Percentiles rank a stretch among this genome's conserved stretches.
Evolutionary conservation across 2,888 invertebrate genomes (phyloP).

Genomic region (Andrena haemorrhoa): DNA sequence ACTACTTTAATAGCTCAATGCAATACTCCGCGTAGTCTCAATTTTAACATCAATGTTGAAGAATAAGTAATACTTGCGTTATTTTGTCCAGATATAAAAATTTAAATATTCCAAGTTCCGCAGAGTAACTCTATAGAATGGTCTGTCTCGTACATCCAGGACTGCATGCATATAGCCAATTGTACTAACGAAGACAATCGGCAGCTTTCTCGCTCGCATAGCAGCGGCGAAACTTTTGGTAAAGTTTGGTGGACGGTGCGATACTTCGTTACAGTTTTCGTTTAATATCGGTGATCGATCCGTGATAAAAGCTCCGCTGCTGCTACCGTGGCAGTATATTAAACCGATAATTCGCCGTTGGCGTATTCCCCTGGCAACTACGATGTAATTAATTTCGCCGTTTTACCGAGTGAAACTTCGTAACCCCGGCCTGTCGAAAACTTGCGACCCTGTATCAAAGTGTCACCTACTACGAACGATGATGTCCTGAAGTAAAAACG

Average conservation of each 20-base stretch:
- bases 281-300: conserved; percentile 60
- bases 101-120: too few species aligned
- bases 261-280: conserved; percentile 54
- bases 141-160: too few species aligned
- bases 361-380: conserved; percentile 47
- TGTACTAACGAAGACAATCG: not conserved
- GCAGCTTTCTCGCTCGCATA: not conserved
- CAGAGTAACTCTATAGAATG: too few species aligned
- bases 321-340: conserved; percentile 47
- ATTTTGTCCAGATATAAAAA: too few species aligned
- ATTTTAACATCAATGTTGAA: too few species aligned
- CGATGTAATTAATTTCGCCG: conserved; percentile 57
- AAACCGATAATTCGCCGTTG: conserved; percentile 64
- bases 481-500: conserved; percentile 30
- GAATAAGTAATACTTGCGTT: too few species aligned
- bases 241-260: conserved; percentile 33
- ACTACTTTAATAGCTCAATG: too few species aligned
- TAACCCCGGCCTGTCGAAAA: conserved; percentile 27
- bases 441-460: conserved; percentile 51
- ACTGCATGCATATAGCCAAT: not conserved
- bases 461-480: conserved; percentile 31
- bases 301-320: conserved; percentile 55
- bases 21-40: too few species aligned
- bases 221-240: not conserved
- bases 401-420: conserved; percentile 55